These are phyloP conservation scores for Callitettix versicolor DNA, from an alignment of 1,140 invertebrate species.

Conservation along the genomic window DNA sequence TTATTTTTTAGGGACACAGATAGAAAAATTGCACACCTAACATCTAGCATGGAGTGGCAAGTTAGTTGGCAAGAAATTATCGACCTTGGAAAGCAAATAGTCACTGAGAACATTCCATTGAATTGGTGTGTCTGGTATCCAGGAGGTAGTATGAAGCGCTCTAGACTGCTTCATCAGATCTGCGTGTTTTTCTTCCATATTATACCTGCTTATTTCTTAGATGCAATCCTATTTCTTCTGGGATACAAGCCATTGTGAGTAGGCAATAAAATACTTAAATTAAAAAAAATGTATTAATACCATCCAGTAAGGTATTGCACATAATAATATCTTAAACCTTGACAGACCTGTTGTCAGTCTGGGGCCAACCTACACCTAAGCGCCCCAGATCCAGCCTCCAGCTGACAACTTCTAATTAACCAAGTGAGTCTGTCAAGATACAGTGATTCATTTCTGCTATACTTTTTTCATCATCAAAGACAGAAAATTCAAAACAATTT, in stretches of 20 bases:
- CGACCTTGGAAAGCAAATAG: constrained; percentile 65
- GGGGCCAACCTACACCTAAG: not conserved
- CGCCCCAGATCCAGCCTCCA: not conserved
- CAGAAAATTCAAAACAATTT: too few relatives aligned
- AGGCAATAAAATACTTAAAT: not conserved
- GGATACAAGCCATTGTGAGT: constrained; percentile 76
- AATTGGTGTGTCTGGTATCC: constrained; percentile 81
- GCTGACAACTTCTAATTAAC: too few relatives aligned
- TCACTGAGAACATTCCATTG: constrained; percentile 57
- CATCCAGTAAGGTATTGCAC: too few relatives aligned
- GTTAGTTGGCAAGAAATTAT: constrained; percentile 73
- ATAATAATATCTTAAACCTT: too few relatives aligned
- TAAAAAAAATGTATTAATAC: too few relatives aligned
- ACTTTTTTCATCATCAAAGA: too few relatives aligned
- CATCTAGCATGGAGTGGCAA: constrained; percentile 47
- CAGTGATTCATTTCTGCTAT: too few relatives aligned
- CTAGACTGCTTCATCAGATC: constrained; percentile 59
- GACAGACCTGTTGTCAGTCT: too few relatives aligned
- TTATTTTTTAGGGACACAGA: constrained; percentile 21
- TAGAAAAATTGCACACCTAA: constrained; percentile 26
- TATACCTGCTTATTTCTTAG: constrained; percentile 72
- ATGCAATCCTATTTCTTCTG: constrained; percentile 56
- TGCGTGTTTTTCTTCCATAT: constrained; percentile 74
- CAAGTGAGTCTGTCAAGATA: too few relatives aligned
- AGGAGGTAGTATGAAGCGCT: constrained; percentile 77